These are phyloP conservation scores for Oligia latruncula DNA, from an alignment of 2,888 invertebrate genomes.

Conservation along the genomic window DNA sequence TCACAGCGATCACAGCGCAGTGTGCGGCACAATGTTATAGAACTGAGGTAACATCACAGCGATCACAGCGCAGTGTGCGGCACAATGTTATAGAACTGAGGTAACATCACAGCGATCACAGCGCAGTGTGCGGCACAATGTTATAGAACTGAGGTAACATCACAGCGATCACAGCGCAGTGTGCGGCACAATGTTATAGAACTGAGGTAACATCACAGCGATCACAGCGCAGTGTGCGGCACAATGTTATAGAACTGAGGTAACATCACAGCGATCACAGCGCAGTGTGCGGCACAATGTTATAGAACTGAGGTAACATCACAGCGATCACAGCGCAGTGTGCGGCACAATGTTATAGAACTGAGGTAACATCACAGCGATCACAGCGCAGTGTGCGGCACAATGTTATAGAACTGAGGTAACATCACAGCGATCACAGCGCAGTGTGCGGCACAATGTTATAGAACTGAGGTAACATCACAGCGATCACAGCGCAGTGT, in stretches of 20 bases:
- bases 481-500: constrained; percentile 29
- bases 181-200: constrained; percentile 11
- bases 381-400: constrained; percentile 21
- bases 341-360: constrained; percentile 18
- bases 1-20: constrained; percentile 35
- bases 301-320: constrained; percentile 13
- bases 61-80: constrained; percentile 17
- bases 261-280: constrained; percentile 36
- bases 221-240: constrained; percentile 18
- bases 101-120: constrained; percentile 34
- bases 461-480: constrained; percentile 19
- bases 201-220: constrained; percentile 26
- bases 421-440: constrained; percentile 37
- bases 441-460: constrained; percentile 6
- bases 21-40: constrained; percentile 17
- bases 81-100: constrained; percentile 21
- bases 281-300: constrained; percentile 9
- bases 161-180: constrained; percentile 35
- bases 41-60: constrained; percentile 29
- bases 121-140: constrained; percentile 11
- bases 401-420: constrained; percentile 8
- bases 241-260: constrained; percentile 17
- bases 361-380: constrained; percentile 25
- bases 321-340: constrained; percentile 33
- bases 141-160: constrained; percentile 11